Conservation (phyloP, 1,140 invertebrate species). For the Euschistus heros region DNA sequence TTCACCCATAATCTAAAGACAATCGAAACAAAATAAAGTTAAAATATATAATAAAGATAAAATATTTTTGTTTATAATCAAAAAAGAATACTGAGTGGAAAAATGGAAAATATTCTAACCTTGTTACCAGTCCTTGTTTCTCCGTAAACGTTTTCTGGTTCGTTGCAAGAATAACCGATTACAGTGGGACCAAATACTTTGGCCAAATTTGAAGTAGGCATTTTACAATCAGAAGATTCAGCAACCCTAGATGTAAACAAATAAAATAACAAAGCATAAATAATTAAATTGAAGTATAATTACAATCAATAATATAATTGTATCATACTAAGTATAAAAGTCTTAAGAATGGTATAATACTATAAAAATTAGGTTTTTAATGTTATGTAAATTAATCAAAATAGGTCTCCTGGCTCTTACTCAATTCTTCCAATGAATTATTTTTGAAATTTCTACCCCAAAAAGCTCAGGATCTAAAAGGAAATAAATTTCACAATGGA, state of each 20-base stretch:
- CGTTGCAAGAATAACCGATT: slow-evolving; percentile 61
- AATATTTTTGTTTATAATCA: not conserved
- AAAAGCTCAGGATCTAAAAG: too few species aligned
- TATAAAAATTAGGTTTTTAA: too few species aligned
- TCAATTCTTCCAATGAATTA: too few species aligned
- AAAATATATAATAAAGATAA: not conserved
- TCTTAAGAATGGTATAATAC: too few species aligned
- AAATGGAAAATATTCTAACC: slow-evolving; percentile 18
- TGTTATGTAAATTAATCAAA: too few species aligned
- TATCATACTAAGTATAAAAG: too few species aligned
- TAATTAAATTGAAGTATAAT: too few species aligned
- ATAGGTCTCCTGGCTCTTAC: too few species aligned
- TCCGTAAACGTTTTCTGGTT: slow-evolving; percentile 33
- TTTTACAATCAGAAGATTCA: slow-evolving; percentile 57
- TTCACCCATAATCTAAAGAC: slow-evolving; percentile 26
- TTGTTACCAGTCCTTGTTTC: slow-evolving; percentile 27
- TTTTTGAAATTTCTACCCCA: too few species aligned
- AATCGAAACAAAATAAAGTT: not conserved
- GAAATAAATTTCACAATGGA: too few species aligned
- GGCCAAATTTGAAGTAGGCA: slow-evolving; percentile 65
- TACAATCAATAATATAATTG: too few species aligned
- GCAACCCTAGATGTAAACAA: slow-evolving; percentile 60
- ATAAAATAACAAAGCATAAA: too few species aligned
- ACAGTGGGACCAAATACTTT: slow-evolving; percentile 77
- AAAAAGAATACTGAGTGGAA: not conserved